A percentile compares a stretch with the other conserved stretches of the same genome.
These are phyloP conservation scores for Pseudomugil tenellus DNA, from an alignment of 2,797 vertebrate genomes.

Conservation along the genomic window DNA sequence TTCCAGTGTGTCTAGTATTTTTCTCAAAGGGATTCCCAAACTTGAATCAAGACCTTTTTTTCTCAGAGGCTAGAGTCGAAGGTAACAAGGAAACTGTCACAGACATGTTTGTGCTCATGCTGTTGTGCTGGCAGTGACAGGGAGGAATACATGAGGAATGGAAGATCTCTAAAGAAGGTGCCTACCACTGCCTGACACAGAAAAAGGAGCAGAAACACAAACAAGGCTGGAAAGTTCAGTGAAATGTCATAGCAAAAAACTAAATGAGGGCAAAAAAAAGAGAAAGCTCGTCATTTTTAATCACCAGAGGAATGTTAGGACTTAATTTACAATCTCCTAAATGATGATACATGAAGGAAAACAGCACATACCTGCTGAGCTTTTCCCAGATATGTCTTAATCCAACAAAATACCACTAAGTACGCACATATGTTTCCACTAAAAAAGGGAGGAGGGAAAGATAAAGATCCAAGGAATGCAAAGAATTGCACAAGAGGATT, in stretches of 20 bases:
- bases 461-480: constrained; percentile 40
- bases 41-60: neutral
- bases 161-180: constrained; percentile 1
- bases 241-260: neutral
- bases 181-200: neutral
- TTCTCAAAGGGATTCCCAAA: constrained; percentile 7
- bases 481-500: constrained; percentile 21
- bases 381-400: constrained; percentile 24
- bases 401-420: constrained; percentile 48
- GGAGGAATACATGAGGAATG: neutral
- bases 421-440: constrained; percentile 50
- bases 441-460: constrained; percentile 28
- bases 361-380: neutral
- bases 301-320: neutral
- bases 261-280: neutral
- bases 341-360: constrained; percentile 3
- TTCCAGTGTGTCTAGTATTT: constrained; percentile 18
- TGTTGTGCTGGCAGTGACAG: neutral
- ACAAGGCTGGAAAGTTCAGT: neutral
- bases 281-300: neutral
- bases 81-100: neutral
- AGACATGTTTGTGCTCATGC: neutral
- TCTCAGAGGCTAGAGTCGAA: neutral
- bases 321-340: neutral
- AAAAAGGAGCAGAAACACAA: neutral